Evolutionary conservation across 2,888 invertebrate genomes (phyloP), one percentile per base, ranked within the genome.

Genomic region (Antheraea yamamai): DNA sequence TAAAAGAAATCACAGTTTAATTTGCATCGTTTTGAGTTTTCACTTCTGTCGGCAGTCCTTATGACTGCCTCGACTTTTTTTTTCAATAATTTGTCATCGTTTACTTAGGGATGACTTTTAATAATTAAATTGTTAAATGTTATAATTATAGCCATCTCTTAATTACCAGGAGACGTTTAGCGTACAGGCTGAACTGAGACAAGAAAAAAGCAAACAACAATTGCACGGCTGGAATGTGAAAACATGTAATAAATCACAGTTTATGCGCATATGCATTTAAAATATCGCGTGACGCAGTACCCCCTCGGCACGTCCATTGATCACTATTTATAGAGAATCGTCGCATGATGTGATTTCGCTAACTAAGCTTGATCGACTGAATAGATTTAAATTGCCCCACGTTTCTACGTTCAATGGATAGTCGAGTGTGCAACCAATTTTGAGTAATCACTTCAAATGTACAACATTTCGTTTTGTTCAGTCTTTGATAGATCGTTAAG

Each of bases 321-420:
- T 76, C 73, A 74, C 71, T 74, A 76, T 76, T 76, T 76, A 74
- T 76, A 76, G 72, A 71, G 71, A 55, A 35, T 23, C 70, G 75
- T 73, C 75, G 68, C 39, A 66, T 75, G 61, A 61, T 68, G 55
- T 73, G 73, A 73, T 75, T 73, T 75, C 75, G 30, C 73, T 75
- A 73, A 75, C 68, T 73, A 47, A 52, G 52, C 70, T 73, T 73
- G 73, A 75, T 75, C 58, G 73, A 75, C 73, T 68, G 75, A 70
- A 73, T 70, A 75, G 74, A 75, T 73, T 68, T 73, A 30, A 75
- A 75, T 75, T 75, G 75, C 58, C 39, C 47, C 61, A 47, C 26
- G 70, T 75, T 73, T 75, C 47, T 73, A 70, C 73, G 39, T 71
- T 51, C 61, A 30, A 51, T 71, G 35, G n/a, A 68, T 55, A 20